Evolutionary conservation across 1,140 invertebrate genomes (phyloP), one percentile per base, ranked within the genome.

Genomic region (Drosophila auraria): DNA sequence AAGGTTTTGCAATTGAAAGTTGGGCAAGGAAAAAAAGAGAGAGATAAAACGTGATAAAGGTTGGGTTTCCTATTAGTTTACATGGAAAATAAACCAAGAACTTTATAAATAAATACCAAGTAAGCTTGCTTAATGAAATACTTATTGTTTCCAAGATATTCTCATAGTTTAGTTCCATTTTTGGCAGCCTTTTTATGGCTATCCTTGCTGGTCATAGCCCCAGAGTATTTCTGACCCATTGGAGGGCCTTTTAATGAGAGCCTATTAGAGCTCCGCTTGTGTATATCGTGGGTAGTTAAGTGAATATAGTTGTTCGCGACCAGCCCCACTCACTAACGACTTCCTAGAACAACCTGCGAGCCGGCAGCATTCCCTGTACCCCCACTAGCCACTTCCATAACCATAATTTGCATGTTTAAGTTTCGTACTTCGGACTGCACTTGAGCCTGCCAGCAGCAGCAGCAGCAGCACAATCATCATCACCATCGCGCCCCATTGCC

Each of bases 401-500:
- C 30, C 51, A 78, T 78, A 78, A 78, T 78, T 78, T 78, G 75
- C 75, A 78, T 78, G 58, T 78, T 78, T 56, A 50, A 61, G 63
- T 57, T 76, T 59, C 25, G 47, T 42, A 58, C 45, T 76, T 59
- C 25, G 45, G 38, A 59, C 45, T 66, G 71, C 71, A 77, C 74
- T 77, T 60, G 74, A 61, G 63, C 56, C 56, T 40, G 58, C 36
- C 61, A 54, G 17, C 38, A 51, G 17, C 50, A 54, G 9, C 30
- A 17, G 15, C 27, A 40, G 20, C 57, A 33, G 8, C 50, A 51
- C 17, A 42, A 71, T 53, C 51, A 71, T 20, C 38, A 66, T 45
- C 33, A 66, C 9, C 33, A 49, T 53, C 27, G 50, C 50, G 25
- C 25, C 50, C 50, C 50, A 65, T 64, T 30, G 25, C 23, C 53